These are phyloP conservation scores for Etheostoma nigrum DNA, from an alignment of 2,797 vertebrate species.

Conservation along the genomic window DNA sequence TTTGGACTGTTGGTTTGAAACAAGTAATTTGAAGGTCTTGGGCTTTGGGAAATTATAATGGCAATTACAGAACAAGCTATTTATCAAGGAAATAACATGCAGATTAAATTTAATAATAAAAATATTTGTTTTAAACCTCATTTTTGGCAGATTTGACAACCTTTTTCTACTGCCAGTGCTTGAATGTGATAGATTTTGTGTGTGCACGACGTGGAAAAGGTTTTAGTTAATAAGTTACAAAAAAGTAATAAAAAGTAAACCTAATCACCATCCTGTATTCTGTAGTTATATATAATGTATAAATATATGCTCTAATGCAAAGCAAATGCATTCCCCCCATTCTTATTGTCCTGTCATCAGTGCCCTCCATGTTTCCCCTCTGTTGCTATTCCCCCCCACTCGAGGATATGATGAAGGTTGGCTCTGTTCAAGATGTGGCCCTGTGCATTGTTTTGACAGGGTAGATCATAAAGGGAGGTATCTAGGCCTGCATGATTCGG, in stretches of 20 bases:
- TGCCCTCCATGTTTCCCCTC: constrained; percentile 48
- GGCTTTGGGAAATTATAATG: too few species aligned
- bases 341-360: constrained; percentile 8
- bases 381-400: constrained; percentile 44
- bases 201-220: neutral
- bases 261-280: constrained; percentile 1
- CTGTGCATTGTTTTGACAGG: constrained; percentile 18
- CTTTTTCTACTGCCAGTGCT: neutral
- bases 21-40: too few species aligned
- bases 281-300: constrained; percentile 6
- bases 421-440: constrained; percentile 18
- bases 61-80: too few species aligned
- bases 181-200: neutral
- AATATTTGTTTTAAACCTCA: neutral
- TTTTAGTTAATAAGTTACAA: neutral
- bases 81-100: too few species aligned
- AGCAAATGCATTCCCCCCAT: constrained; percentile 27
- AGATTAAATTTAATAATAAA: too few species aligned
- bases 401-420: constrained; percentile 33
- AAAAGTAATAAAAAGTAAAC: neutral
- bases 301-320: constrained; percentile 2
- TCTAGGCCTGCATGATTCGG: neutral
- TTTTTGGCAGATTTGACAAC: neutral
- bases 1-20: too few species aligned
- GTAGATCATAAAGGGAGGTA: constrained; percentile 20